phyloP scores from a whole-genome alignment of 2,113 vertebrate genomes.

The Chloropsis hardwickii region DNA sequence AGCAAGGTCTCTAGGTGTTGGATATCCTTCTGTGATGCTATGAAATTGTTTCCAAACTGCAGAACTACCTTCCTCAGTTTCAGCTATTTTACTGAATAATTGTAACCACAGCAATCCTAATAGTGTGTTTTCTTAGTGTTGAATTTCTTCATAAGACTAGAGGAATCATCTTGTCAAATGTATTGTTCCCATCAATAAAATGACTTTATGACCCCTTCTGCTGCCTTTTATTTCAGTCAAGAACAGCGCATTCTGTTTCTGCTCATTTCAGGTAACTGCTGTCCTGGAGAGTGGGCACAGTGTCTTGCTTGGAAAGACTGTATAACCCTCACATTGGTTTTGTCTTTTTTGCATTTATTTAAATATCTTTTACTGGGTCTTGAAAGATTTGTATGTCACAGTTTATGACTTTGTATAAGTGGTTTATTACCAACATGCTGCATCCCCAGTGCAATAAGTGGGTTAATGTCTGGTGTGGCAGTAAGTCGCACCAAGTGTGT shows the following conservation, averaged over 20 bases:
- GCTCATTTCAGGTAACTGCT: background rate
- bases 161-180: background rate
- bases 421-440: background rate
- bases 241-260: background rate
- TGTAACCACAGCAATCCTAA: background rate
- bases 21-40: background rate
- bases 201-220: background rate
- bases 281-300: background rate
- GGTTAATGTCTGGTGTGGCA: background rate
- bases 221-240: background rate
- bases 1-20: background rate
- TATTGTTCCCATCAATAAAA: background rate
- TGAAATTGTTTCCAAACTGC: background rate
- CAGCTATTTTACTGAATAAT: background rate
- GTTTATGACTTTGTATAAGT: background rate
- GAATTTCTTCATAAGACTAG: background rate
- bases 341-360: background rate
- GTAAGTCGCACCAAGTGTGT: background rate
- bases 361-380: background rate
- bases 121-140: background rate
- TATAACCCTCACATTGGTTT: background rate
- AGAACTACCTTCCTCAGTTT: background rate
- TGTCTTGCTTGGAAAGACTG: background rate
- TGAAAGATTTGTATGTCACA: background rate
- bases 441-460: rapidly evolving